Evolutionary conservation across 1,140 invertebrate species (phyloP).

Genomic region (Drosophila santomea): DNA sequence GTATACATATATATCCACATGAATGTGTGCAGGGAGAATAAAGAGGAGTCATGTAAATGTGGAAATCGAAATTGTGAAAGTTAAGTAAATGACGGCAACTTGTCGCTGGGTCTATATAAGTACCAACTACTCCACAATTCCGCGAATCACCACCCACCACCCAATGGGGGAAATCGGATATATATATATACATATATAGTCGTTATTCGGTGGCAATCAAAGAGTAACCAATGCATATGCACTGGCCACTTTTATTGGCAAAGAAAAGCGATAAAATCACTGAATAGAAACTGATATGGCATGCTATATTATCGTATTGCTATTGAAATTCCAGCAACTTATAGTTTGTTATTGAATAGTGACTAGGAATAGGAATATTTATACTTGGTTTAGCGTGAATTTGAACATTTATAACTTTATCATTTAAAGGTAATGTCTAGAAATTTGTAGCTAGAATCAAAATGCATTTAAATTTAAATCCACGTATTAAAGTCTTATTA

Average conservation of each 20-base stretch:
- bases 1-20: not conserved
- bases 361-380: no score
- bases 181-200: conserved; percentile 13
- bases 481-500: conserved; percentile 11
- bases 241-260: conserved; percentile 13
- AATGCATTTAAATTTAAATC: not conserved
- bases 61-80: conserved; percentile 43
- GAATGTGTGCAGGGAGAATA: conserved; percentile 2
- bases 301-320: not conserved
- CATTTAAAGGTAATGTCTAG: not conserved
- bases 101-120: conserved; percentile 26
- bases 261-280: not conserved
- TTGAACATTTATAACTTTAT: not conserved
- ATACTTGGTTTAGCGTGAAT: no score
- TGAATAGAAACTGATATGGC: not conserved
- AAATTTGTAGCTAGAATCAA: not conserved
- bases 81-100: conserved; percentile 34
- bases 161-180: conserved; percentile 16
- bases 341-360: not conserved
- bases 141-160: not conserved
- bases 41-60: conserved; percentile 26
- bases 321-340: not conserved
- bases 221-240: conserved; percentile 25
- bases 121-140: not conserved
- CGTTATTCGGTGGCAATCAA: conserved; percentile 20